phyloP scores from a whole-genome alignment of 2,888 invertebrate genomes.

The Microchrysa polita region DNA sequence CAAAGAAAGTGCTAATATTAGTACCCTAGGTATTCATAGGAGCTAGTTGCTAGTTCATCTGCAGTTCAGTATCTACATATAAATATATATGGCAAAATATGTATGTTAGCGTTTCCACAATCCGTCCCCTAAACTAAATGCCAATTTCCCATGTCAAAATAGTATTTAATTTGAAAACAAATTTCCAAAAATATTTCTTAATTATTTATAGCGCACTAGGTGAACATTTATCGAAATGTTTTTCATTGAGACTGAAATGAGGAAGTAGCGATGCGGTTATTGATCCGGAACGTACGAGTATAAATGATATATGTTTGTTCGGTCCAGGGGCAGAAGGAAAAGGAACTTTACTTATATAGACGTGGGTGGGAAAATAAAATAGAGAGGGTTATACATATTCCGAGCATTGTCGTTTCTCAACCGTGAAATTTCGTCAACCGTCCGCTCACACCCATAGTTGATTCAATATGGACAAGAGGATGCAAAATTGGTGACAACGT shows the following conservation, averaged over 20 bases:
- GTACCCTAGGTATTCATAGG: no score
- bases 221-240: not conserved
- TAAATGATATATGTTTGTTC: not conserved
- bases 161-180: not conserved
- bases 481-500: not conserved
- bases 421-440: constrained; percentile 15
- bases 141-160: not conserved
- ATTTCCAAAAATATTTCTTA: not conserved
- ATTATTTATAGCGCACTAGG: not conserved
- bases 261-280: not conserved
- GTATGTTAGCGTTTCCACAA: no score
- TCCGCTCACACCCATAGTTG: not conserved
- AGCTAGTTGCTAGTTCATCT: no score
- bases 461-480: not conserved
- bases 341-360: not conserved
- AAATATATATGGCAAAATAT: no score
- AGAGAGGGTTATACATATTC: not conserved
- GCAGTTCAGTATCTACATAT: no score
- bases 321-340: not conserved
- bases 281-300: constrained; percentile 2
- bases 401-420: not conserved
- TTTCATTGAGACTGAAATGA: not conserved
- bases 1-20: no score
- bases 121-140: not conserved
- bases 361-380: not conserved